Conservation (phyloP, 2,113 vertebrate genomes). For the Saguinus imperator region DNA sequence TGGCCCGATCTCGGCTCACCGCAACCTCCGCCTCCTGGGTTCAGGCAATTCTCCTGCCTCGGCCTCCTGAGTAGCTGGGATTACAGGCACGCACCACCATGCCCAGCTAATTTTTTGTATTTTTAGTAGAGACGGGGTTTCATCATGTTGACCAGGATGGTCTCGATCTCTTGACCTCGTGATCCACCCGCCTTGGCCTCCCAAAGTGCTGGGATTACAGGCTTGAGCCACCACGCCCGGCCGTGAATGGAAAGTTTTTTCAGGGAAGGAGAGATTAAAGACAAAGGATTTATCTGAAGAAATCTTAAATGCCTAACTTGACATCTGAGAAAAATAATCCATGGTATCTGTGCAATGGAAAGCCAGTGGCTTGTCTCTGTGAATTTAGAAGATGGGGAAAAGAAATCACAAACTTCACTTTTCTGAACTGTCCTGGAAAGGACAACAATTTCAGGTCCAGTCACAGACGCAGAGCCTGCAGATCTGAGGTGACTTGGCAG, state of each 20-base stretch:
- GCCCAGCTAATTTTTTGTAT: no score
- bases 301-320: not conserved
- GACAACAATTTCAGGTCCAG: not conserved
- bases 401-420: not conserved
- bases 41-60: no score
- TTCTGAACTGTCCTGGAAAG: not conserved
- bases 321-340: slow-evolving; percentile 26
- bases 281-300: slow-evolving; percentile 33
- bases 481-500: slow-evolving; percentile 49
- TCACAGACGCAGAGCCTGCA: slow-evolving; percentile 56
- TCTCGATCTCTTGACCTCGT: no score
- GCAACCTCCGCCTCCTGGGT: no score
- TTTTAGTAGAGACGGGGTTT: no score
- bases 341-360: not conserved
- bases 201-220: no score
- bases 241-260: not conserved
- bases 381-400: not conserved
- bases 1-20: no score
- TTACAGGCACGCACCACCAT: no score
- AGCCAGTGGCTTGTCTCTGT: not conserved
- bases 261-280: slow-evolving; percentile 33
- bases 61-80: no score
- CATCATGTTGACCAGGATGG: no score
- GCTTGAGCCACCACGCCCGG: no score
- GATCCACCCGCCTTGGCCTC: no score